Evolutionary conservation across 2,888 invertebrate genomes (phyloP).

Genomic region (Scaptodrosophila latifasciaeformis): DNA sequence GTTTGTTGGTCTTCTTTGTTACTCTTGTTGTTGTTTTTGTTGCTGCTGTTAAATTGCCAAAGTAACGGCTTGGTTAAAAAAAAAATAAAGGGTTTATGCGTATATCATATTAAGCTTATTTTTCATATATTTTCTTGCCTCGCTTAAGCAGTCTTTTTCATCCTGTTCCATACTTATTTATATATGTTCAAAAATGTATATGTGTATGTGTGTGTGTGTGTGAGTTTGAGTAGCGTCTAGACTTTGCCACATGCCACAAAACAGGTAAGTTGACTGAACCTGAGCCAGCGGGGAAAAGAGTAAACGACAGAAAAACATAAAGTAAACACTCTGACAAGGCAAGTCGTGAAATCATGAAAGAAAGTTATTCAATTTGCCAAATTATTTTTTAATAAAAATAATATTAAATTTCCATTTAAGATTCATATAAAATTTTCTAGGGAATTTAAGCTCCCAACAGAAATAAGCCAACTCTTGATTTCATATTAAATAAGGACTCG

Average conservation of each 20-base stretch:
- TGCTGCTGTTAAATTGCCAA: background rate
- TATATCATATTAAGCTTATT: conserved; percentile 51
- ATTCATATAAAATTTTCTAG: too few species aligned
- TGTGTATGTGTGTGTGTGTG: conserved; percentile 12
- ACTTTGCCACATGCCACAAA: conserved; percentile 30
- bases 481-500: too few species aligned
- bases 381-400: too few species aligned
- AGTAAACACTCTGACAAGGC: conserved; percentile 5
- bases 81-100: conserved; percentile 44
- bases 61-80: conserved; percentile 21
- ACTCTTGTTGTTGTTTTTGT: background rate
- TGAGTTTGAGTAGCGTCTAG: conserved; percentile 34
- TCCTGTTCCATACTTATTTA: conserved; percentile 23
- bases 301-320: conserved; percentile 17
- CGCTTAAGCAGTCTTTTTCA: too few species aligned
- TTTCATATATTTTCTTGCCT: conserved; percentile 18
- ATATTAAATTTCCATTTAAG: too few species aligned
- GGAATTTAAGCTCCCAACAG: too few species aligned
- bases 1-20: background rate
- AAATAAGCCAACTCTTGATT: too few species aligned
- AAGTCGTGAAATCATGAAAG: too few species aligned
- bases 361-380: too few species aligned
- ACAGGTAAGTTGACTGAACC: conserved; percentile 60
- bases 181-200: background rate
- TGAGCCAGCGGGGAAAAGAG: conserved; percentile 33